Conservation (phyloP, 2,113 vertebrate genomes). For the Nesoenas mayeri region DNA sequence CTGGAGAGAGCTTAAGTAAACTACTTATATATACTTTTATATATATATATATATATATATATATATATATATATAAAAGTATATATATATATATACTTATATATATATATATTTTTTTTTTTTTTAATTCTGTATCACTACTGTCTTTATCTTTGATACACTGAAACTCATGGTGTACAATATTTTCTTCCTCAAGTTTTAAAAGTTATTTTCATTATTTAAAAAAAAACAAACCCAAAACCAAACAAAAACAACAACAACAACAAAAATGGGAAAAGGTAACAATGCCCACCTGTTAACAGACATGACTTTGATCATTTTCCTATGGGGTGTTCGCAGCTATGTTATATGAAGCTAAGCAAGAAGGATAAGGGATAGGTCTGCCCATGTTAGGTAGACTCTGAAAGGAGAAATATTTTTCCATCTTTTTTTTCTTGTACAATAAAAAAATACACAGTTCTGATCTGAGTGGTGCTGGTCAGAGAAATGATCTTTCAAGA, state of each 20-base stretch:
- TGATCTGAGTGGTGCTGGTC: background rate
- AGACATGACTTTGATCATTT: background rate
- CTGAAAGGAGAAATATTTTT: background rate
- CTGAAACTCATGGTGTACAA: background rate
- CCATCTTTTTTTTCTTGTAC: background rate
- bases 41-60: too few relatives aligned
- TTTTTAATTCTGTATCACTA: background rate
- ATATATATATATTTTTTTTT: too few relatives aligned
- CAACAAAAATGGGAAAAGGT: background rate
- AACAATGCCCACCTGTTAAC: background rate
- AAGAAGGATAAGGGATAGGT: background rate
- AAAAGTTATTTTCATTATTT: background rate
- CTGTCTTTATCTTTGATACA: background rate
- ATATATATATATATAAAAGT: too few relatives aligned
- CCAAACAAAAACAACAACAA: too few relatives aligned
- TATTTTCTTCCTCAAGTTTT: background rate
- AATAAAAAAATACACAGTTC: background rate
- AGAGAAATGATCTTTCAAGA: background rate
- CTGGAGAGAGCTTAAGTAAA: background rate
- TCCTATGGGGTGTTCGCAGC: background rate
- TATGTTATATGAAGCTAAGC: background rate
- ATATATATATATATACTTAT: too few relatives aligned
- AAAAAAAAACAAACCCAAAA: too few relatives aligned
- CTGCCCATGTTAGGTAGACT: background rate
- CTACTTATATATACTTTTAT: too few relatives aligned